Percentiles rank a stretch among this genome's conserved stretches.
phyloP scores from a whole-genome alignment of 1,140 invertebrate genomes.

The Drosophila orena region DNA sequence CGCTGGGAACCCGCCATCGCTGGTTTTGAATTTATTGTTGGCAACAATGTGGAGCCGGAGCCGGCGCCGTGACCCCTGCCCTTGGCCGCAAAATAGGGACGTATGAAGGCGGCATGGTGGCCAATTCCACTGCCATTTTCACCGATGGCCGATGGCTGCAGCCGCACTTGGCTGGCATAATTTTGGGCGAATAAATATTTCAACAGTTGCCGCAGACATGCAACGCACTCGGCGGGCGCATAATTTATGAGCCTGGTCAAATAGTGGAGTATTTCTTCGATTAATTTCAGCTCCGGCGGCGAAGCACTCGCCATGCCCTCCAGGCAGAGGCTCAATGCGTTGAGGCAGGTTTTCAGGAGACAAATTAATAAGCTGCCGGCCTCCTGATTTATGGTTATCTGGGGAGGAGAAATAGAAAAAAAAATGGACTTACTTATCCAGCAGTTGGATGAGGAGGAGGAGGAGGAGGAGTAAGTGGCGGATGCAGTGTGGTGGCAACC shows the following conservation, averaged over 20 bases:
- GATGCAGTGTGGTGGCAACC: not conserved
- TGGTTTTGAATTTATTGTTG: conserved; percentile 56
- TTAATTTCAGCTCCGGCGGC: conserved; percentile 79
- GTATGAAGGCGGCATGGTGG: conserved; percentile 66
- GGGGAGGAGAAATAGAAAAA: conserved; percentile 15
- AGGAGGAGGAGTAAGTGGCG: not conserved
- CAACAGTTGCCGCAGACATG: conserved; percentile 92
- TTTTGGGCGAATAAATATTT: conserved; percentile 93
- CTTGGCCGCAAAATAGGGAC: conserved; percentile 75
- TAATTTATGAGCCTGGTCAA: conserved; percentile 89
- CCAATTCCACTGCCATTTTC: conserved; percentile 34
- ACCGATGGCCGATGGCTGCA: conserved; percentile 36
- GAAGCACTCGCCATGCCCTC: conserved; percentile 52
- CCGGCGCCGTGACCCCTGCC: conserved; percentile 40
- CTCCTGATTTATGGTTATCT: conserved; percentile 89
- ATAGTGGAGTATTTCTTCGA: conserved; percentile 92
- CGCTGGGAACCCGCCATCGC: conserved; percentile 9
- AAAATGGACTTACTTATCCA: conserved; percentile 21
- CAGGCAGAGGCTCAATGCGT: conserved; percentile 71
- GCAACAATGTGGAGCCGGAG: conserved; percentile 46
- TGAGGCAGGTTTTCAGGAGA: conserved; percentile 86
- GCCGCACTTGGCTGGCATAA: conserved; percentile 85
- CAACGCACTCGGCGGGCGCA: conserved; percentile 89
- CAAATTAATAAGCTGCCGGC: conserved; percentile 89
- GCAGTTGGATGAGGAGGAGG: not conserved